A percentile compares a stretch with the other conserved stretches of the same genome.
Evolutionary conservation across 1,140 invertebrate species (phyloP).

Genomic region (Globodera rostochiensis): DNA sequence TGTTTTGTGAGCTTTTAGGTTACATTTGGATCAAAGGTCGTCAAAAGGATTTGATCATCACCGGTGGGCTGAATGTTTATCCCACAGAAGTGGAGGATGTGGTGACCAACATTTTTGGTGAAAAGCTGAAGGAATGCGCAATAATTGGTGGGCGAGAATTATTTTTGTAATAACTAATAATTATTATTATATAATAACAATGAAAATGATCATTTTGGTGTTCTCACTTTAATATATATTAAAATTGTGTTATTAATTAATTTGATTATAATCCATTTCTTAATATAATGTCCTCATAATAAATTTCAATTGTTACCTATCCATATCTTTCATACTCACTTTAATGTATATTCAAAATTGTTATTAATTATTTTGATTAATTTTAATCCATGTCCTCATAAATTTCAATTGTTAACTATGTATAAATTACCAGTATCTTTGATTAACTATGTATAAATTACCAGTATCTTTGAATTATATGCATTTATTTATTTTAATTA

Average conservation of each 20-base stretch:
- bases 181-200: neutral
- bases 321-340: too few relatives aligned
- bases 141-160: slow-evolving; percentile 52
- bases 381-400: too few relatives aligned
- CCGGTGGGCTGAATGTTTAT: slow-evolving; percentile 64
- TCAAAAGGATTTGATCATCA: slow-evolving; percentile 61
- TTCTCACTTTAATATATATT: neutral
- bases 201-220: neutral
- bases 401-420: too few relatives aligned
- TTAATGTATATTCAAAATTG: too few relatives aligned
- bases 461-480: too few relatives aligned
- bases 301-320: neutral
- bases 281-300: too few relatives aligned
- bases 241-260: neutral
- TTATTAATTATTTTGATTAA: too few relatives aligned
- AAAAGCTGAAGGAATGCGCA: slow-evolving; percentile 55
- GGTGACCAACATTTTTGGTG: slow-evolving; percentile 47
- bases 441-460: too few relatives aligned
- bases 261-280: too few relatives aligned
- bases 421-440: too few relatives aligned
- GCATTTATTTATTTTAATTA: too few relatives aligned
- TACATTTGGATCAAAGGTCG: slow-evolving; percentile 54
- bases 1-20: slow-evolving; percentile 33
- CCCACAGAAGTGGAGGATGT: slow-evolving; percentile 64
- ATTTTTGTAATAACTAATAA: neutral